Evolutionary conservation across 2,797 vertebrate species (phyloP).

Genomic region (Linurgus olivaceus): DNA sequence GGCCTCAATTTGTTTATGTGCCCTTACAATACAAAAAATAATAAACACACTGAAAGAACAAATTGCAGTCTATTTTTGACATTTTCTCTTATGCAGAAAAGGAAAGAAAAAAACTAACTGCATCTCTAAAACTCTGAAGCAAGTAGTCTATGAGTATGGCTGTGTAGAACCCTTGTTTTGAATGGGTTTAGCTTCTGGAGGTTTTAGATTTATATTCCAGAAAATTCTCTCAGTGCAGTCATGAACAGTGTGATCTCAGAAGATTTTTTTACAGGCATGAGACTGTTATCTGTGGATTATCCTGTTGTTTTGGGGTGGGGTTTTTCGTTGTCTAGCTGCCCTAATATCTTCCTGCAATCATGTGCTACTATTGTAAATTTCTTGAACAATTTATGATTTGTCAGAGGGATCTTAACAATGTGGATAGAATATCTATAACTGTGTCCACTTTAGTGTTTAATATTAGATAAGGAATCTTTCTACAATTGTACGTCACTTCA

Average conservation of each 20-base stretch:
- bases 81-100: neutral
- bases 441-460: neutral
- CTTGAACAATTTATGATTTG: neutral
- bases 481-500: neutral
- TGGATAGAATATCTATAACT: neutral
- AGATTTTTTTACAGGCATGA: neutral
- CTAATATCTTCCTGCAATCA: neutral
- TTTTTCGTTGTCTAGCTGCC: neutral
- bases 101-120: neutral
- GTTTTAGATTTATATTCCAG: neutral
- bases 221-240: neutral
- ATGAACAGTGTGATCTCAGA: neutral
- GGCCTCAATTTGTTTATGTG: neutral
- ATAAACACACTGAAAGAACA: neutral
- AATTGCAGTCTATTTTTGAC: neutral
- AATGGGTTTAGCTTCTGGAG: neutral
- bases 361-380: neutral
- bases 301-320: rapidly evolving
- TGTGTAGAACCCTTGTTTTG: neutral
- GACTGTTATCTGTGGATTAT: neutral
- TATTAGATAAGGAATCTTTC: neutral
- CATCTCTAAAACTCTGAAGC: neutral
- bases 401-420: neutral
- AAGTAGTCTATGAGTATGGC: neutral
- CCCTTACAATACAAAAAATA: neutral